Conservation (phyloP, 2,113 vertebrate genomes). For the Ivindomyrus marchei region DNA sequence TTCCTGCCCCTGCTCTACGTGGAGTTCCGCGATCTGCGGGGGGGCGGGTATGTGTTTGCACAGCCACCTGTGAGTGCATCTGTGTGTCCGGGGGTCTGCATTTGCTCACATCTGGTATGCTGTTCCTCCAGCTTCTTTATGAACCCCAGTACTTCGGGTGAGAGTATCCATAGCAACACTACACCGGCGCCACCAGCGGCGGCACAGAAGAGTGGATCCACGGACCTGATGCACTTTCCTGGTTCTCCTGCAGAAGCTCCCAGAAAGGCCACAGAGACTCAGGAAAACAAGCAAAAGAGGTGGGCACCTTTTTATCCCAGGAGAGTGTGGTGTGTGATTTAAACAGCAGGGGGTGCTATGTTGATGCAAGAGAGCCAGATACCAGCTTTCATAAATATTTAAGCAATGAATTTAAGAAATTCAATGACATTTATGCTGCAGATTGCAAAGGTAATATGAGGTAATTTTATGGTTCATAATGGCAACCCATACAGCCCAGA, state of each 20-base stretch:
- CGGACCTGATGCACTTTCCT: slow-evolving; percentile 66
- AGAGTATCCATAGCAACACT: slow-evolving; percentile 80
- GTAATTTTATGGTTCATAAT: neutral
- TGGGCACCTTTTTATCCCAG: slow-evolving; percentile 31
- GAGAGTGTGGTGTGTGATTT: neutral
- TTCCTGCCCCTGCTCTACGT: slow-evolving; percentile 89
- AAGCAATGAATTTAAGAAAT: neutral
- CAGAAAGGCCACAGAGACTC: slow-evolving; percentile 25
- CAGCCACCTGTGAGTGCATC: neutral
- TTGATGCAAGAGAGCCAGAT: neutral
- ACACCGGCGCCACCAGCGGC: slow-evolving; percentile 54
- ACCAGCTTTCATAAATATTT: neutral
- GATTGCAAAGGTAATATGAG: neutral
- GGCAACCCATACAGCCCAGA: neutral
- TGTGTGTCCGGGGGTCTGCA: neutral
- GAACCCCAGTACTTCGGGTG: slow-evolving; percentile 84
- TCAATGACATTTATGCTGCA: neutral
- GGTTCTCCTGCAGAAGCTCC: slow-evolving; percentile 50
- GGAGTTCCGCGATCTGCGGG: slow-evolving; percentile 90
- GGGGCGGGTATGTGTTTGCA: slow-evolving; percentile 64
- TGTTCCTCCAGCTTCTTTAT: slow-evolving; percentile 72
- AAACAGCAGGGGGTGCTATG: neutral
- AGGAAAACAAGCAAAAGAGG: slow-evolving; percentile 55
- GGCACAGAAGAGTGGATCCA: slow-evolving; percentile 59
- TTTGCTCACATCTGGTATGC: neutral